Evolutionary conservation across 2,888 invertebrate genomes (phyloP), one percentile per base, ranked within the genome.

Genomic region (Vannuccia rotundouncinata): DNA sequence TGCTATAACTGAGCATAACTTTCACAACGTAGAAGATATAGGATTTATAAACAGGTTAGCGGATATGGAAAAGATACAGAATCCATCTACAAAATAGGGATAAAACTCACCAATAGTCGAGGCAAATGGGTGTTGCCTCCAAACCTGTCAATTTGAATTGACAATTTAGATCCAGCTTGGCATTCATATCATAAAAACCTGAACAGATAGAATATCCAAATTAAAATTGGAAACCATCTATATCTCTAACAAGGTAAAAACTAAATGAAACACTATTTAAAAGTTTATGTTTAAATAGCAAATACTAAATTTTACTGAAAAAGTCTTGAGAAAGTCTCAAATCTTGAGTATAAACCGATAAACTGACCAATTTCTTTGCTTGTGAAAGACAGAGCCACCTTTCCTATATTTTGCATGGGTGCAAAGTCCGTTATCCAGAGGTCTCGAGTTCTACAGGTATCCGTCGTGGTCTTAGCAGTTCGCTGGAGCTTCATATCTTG

Each of bases 401-500:
- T 88, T 83, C 87, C 88, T 80, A 88, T 84, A 81, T 87, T 87
- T 77, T 85, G 85, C 22, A 88, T 83, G 1, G 85, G 84, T 0
- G 86, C 85, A 83, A 87, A 88, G 81, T 88, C 84, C 5, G 88
- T 88, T n/a, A 88, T 86, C 88, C 88, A 88, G 22, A 88, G 82
- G 82, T 88, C 88, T 28, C 86, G 82, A 10, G 84, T 84, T 80
- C 85, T 85, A 83, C 87, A 88, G 0, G 86, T 84, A 81, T 88
- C 88, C 13, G 87, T 88, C 13, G 85, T 84, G 0, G 85, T 87
- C 81, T 85, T 85, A 22, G 86, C 82, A 0, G 84, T 82, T 59
- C 86, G 82, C 82, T 86, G 86, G 29, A 85, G 82, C 81, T 86
- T 86, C 77, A 87, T 81, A 66, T 87, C 85, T 22, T 84, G 83